phyloP scores from a whole-genome alignment of 2,797 vertebrate genomes.

The Astyanax mexicanus region DNA sequence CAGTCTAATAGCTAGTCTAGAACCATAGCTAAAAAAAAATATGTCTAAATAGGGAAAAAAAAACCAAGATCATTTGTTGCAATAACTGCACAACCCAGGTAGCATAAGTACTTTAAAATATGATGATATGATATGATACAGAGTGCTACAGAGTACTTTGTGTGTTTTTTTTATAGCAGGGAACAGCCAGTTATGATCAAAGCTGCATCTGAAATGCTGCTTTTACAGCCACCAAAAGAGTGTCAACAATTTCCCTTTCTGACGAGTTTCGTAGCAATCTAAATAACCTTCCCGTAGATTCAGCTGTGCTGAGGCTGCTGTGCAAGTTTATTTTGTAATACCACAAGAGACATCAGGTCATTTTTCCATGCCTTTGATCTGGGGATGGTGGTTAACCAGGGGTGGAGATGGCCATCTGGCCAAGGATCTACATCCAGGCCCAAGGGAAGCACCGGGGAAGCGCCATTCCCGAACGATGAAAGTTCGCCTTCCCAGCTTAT shows the following conservation, averaged over 20 bases:
- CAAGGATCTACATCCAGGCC: neutral
- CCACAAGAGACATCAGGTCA: slow-evolving; percentile 33
- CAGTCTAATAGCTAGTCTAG: too few relatives aligned
- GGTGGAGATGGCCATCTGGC: slow-evolving; percentile 48
- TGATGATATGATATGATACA: too few relatives aligned
- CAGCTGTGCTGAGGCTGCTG: neutral
- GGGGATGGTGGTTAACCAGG: slow-evolving; percentile 18
- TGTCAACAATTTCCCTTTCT: neutral
- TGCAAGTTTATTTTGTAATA: slow-evolving; percentile 41
- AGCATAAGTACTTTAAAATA: too few relatives aligned
- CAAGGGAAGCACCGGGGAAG: neutral
- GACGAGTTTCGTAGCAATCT: neutral
- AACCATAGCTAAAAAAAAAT: too few relatives aligned
- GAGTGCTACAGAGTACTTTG: neutral
- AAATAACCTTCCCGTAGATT: neutral
- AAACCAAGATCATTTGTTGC: too few relatives aligned
- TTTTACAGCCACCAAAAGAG: neutral
- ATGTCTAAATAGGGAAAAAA: too few relatives aligned
- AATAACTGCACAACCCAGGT: too few relatives aligned
- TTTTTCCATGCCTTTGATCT: slow-evolving; percentile 51
- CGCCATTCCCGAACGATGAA: too few relatives aligned
- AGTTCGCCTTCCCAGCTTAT: neutral
- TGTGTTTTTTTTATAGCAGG: too few relatives aligned
- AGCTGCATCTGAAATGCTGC: neutral
- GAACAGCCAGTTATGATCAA: neutral